phyloP scores from a whole-genome alignment of 2,113 vertebrate genomes.

The Dicrurus megarhynchus region DNA sequence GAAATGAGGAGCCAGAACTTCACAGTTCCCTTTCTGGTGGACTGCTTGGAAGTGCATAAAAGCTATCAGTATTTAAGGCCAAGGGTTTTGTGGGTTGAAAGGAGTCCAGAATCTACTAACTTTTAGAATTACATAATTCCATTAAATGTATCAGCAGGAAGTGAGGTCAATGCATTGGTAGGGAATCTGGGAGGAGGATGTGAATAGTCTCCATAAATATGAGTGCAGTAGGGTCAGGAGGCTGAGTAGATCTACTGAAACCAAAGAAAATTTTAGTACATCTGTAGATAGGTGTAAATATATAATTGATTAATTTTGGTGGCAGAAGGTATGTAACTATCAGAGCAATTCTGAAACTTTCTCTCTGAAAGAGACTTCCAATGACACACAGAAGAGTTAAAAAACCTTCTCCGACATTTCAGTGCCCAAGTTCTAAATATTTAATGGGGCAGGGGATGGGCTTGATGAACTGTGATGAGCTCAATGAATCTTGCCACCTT shows the following conservation, averaged over 20 bases:
- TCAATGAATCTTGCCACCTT: background rate
- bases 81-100: background rate
- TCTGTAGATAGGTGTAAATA: background rate
- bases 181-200: background rate
- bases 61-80: background rate
- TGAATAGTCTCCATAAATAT: background rate
- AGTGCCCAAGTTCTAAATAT: background rate
- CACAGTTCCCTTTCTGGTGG: background rate
- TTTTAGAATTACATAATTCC: background rate
- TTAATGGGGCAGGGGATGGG: background rate
- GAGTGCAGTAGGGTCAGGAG: background rate
- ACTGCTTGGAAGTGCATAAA: background rate
- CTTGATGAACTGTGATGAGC: background rate
- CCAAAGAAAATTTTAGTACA: background rate
- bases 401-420: background rate
- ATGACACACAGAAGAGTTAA: rapidly evolving
- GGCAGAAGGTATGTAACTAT: background rate
- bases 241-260: background rate
- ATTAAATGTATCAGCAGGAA: background rate
- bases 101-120: background rate
- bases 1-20: background rate
- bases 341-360: background rate
- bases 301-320: background rate
- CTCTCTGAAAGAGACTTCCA: background rate
- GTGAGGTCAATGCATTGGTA: background rate